These are phyloP conservation scores for Microchrysa polita DNA, from an alignment of 2,888 invertebrate species.

Conservation along the genomic window DNA sequence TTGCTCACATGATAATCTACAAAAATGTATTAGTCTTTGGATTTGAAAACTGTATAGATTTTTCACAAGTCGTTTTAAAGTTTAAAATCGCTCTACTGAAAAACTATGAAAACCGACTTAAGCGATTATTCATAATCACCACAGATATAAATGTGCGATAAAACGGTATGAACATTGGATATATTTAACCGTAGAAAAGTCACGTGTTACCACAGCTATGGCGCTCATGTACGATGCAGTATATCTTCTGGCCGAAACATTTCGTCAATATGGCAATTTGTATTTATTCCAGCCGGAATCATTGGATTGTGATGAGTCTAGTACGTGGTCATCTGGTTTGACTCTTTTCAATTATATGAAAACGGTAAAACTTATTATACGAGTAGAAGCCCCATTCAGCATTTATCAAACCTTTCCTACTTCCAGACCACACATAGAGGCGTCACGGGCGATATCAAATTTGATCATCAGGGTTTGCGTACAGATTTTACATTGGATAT, in stretches of 20 bases:
- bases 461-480: conserved; percentile 79
- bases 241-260: conserved; percentile 78
- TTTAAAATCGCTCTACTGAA: too few relatives aligned
- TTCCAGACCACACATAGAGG: conserved; percentile 64
- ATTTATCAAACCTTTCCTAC: conserved; percentile 2
- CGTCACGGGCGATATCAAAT: conserved; percentile 78
- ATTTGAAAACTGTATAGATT: too few relatives aligned
- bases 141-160: too few relatives aligned
- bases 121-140: too few relatives aligned
- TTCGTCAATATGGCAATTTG: conserved; percentile 71
- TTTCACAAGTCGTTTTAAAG: too few relatives aligned
- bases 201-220: conserved; percentile 68
- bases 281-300: conserved; percentile 56
- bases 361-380: conserved; percentile 52
- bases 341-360: conserved; percentile 82
- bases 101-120: too few relatives aligned
- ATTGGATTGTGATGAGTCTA: conserved; percentile 69
- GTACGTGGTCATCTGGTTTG: conserved; percentile 80
- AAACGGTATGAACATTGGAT: too few relatives aligned
- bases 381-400: background rate
- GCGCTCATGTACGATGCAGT: conserved; percentile 89
- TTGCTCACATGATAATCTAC: too few relatives aligned
- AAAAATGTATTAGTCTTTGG: too few relatives aligned
- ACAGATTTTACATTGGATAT: conserved; percentile 75
- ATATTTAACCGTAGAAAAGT: background rate